Base-by-base conservation (phyloP, 2,888 invertebrate genomes). In the Callinectes sapidus region DNA sequence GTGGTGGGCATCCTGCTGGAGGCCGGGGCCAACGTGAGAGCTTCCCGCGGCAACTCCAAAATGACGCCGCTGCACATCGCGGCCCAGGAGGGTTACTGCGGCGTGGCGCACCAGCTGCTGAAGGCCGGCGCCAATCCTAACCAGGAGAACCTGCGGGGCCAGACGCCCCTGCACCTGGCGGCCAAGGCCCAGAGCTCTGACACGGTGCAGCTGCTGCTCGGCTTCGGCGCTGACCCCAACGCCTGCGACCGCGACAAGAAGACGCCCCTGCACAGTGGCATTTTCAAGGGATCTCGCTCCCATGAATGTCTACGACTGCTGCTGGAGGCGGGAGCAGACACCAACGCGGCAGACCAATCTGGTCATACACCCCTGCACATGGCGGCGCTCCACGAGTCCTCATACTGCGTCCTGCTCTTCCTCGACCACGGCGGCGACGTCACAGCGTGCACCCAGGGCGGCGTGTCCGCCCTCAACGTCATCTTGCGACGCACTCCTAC, bases 21-120 rank as follows among this genome's bases (percentile, higher is more conserved):
- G 92, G 97, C 97, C 95, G 98, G 98, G 39, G 98, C 98, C 0
- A 98, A 98, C 95, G 97, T 97, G 0, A 90, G 94, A 48, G 91
- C 94, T 28, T 94, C 94, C 14, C 91, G 93, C 42, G 95, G 95
- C n/a, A 90, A 87, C 23, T 91, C 92, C 3, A 97, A 97, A 95
- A 97, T 97, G 90, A 98, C 98, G 0, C 97, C 98, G 1, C 96
- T 99, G 54, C 98, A 98, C 96, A 96, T 98, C 95, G 98, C 98
- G 8, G 98, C 98, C 0, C 98, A 98, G 95, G 98, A 98, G 95
- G 98, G 98, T 10, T 97, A 97, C 95, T 97, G 97, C 0, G 97
- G 97, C 95, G 98, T 98, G 95, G 97, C 97, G 0, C 96, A 96
- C 90, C 95, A 98, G 35, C 96, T 98, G 1, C 95, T 98, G 2